These are phyloP conservation scores for Graphium colonna DNA, from an alignment of 2,888 invertebrate genomes.

Conservation along the genomic window DNA sequence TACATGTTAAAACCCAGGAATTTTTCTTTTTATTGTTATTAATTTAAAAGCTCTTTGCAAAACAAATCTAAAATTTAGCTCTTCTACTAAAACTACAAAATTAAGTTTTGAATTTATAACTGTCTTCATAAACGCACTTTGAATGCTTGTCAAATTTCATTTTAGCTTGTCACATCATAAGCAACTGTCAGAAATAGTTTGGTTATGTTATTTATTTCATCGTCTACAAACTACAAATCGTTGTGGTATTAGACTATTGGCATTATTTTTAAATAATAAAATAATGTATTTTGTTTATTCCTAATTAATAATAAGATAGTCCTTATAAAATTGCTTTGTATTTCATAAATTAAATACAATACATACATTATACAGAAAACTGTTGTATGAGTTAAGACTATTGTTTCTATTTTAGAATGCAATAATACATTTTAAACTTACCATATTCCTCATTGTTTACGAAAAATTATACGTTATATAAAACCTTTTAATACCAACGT, in stretches of 20 bases:
- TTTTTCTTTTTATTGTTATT: not conserved
- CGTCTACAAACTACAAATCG: not conserved
- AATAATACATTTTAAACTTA: too few species aligned
- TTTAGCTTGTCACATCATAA: not conserved
- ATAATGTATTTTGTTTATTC: not conserved
- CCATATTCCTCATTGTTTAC: too few species aligned
- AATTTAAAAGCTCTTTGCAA: not conserved
- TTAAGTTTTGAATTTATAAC: not conserved
- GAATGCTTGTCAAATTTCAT: not conserved
- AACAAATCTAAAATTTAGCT: not conserved
- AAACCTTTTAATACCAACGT: not conserved
- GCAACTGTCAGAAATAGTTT: not conserved
- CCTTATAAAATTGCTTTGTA: not conserved
- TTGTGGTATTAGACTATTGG: not conserved
- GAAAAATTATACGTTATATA: not conserved
- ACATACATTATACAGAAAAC: too few species aligned
- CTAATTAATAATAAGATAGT: not conserved
- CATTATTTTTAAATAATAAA: not conserved
- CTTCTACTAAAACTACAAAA: too few species aligned
- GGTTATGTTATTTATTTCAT: not conserved
- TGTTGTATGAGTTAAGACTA: too few species aligned
- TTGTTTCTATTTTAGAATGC: not conserved
- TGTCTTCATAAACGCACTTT: constrained; percentile 5
- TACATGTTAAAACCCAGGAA: not conserved
- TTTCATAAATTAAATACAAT: too few species aligned